Evolutionary conservation across 2,888 invertebrate genomes (phyloP).

Genomic region (Xestia c-nigrum): DNA sequence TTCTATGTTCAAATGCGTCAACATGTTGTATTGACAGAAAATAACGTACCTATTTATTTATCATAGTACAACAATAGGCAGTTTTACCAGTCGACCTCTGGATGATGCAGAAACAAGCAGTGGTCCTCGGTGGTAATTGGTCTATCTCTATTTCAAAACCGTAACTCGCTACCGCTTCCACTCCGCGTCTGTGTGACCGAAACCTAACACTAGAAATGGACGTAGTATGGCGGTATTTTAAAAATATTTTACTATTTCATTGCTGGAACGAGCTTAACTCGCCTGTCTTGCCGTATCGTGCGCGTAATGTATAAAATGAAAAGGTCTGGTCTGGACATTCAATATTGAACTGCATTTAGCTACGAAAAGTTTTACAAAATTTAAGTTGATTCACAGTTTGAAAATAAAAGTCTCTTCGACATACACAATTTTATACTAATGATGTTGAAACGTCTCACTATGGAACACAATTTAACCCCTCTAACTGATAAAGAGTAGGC

Average conservation of each 20-base stretch:
- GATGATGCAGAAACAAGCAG: no score
- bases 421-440: neutral
- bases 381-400: neutral
- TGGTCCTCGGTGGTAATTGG: no score
- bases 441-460: neutral
- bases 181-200: neutral
- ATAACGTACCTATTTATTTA: no score
- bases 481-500: no score
- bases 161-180: neutral
- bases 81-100: no score
- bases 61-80: no score
- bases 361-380: neutral
- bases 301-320: slow-evolving; percentile 78
- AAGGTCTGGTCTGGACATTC: slow-evolving; percentile 69
- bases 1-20: neutral
- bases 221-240: slow-evolving; percentile 67
- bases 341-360: slow-evolving; percentile 45
- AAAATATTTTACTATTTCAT: slow-evolving; percentile 78
- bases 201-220: slow-evolving; percentile 72
- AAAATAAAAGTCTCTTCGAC: neutral
- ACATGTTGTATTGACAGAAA: no score
- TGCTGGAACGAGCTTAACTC: slow-evolving; percentile 69
- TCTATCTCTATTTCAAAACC: neutral
- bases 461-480: no score
- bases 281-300: slow-evolving; percentile 74